A percentile compares a stretch with the other conserved stretches of the same genome.
These are phyloP conservation scores for Numida meleagris DNA, from an alignment of 2,113 vertebrate genomes.

Conservation along the genomic window DNA sequence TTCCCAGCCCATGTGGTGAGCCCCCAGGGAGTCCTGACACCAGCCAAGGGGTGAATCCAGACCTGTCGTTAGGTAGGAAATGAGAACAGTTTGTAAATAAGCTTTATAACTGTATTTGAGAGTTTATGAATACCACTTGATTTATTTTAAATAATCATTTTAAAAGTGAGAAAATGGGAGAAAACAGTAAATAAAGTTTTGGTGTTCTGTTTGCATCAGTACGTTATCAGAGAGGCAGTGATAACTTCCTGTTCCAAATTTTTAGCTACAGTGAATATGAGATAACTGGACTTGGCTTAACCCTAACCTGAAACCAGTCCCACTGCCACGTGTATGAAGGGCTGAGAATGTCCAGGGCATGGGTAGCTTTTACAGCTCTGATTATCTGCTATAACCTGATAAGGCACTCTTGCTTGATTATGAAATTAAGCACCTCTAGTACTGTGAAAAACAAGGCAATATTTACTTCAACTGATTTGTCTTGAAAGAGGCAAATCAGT, in stretches of 20 bases:
- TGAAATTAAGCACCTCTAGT: not conserved
- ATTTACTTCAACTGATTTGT: not conserved
- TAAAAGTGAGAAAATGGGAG: not conserved
- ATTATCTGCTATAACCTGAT: not conserved
- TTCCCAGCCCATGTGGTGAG: not conserved
- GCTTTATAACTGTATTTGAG: not conserved
- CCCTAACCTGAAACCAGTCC: not conserved
- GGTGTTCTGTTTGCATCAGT: not conserved
- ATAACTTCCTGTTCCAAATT: not conserved
- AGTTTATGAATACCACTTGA: not conserved
- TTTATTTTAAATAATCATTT: not conserved
- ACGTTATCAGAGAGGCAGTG: not conserved
- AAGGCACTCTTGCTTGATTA: not conserved
- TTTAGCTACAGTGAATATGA: not conserved
- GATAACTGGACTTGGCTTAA: not conserved
- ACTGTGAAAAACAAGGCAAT: not conserved
- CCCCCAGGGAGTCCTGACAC: too few species aligned
- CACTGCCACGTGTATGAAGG: not conserved
- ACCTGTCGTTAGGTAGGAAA: not conserved
- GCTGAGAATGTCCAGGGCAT: not conserved
- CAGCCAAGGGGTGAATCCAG: not conserved
- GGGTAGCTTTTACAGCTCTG: not conserved
- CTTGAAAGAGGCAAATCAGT: not conserved
- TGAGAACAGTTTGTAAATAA: not conserved
- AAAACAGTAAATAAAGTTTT: not conserved